Evolutionary conservation across 2,113 vertebrate genomes (phyloP), one percentile per base, ranked within the genome.

Genomic region (Peromyscus leucopus): DNA sequence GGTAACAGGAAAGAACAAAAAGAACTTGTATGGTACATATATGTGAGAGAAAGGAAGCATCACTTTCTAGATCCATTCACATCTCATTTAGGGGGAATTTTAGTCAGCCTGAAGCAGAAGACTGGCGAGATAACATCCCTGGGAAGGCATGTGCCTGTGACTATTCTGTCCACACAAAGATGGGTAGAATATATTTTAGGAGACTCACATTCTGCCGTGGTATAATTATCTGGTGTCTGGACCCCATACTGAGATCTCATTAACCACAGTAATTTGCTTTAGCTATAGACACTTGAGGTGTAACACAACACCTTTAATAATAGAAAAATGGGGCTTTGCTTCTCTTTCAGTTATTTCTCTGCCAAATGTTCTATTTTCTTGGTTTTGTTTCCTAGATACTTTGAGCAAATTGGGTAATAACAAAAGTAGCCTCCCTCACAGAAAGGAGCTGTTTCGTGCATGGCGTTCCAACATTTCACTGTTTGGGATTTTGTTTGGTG

Each of bases 331-430:
- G 16, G 83, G 63, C 76, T 88, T 76, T 67, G 1, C 5, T 86
- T 95, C 36, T 71, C 85, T 92, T 78, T 61, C 19, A 79, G 39
- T 55, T 63, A 72, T 78, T 79, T 93, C 59, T 72, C 39, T 69
- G 59, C 17, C 16, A 90, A 83, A 61, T 90, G 24, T 72, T 90
- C 82, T 21, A 39, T 76, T 67, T 85, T 69, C 4, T 79, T 67
- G 0, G 78, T 76, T 46, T 95, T 46, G 12, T 33, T 76, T 95
- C 5, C 42, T 74, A 90, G 33, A 28, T 19, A 51, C 21, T 85
- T 36, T 80, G 19, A 67, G 61, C 22, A 51, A 80, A 19, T 28
- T 89, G 72, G 89, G 63, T 82, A 65, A 19, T 61, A 82, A 12
- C 15, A 90, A 82, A 55, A 93, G 21, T 12, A 83, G 86, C 7